Evolutionary conservation across 2,113 vertebrate species (phyloP).

Genomic region (Chelonoidis abingdonii): DNA sequence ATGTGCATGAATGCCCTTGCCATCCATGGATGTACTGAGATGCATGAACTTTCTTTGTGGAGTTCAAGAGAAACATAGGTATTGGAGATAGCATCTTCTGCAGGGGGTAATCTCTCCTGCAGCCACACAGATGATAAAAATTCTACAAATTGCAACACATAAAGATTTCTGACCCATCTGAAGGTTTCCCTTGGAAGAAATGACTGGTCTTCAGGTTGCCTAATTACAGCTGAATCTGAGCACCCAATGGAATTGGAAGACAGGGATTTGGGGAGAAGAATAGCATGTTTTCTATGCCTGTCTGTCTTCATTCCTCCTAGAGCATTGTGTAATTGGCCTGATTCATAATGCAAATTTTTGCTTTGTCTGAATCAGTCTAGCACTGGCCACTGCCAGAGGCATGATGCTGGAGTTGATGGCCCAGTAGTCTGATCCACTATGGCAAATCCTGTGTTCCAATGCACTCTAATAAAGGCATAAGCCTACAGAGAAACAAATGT

Average conservation of each 20-base stretch:
- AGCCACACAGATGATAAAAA: not conserved
- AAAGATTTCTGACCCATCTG: not conserved
- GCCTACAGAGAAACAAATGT: no score
- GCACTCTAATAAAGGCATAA: not conserved
- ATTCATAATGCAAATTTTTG: not conserved
- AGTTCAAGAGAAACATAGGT: not conserved
- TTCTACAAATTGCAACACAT: not conserved
- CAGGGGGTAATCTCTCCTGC: not conserved
- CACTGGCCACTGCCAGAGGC: not conserved
- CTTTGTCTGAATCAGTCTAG: not conserved
- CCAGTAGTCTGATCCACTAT: no score
- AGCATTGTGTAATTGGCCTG: not conserved
- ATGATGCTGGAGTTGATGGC: not conserved
- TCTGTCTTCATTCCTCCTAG: not conserved
- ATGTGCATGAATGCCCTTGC: fast-evolving
- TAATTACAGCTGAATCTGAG: no score
- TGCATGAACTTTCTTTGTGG: fast-evolving
- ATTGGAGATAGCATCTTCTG: not conserved
- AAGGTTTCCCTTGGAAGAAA: no score
- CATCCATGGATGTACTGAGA: not conserved
- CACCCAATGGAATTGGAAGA: no score
- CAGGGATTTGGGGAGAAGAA: no score
- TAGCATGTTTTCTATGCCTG: no score
- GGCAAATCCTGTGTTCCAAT: not conserved
- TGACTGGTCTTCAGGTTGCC: no score